phyloP scores from a whole-genome alignment of 30 jellyfish, hydroid and myxozoan species.

The Hydra vulgaris region DNA sequence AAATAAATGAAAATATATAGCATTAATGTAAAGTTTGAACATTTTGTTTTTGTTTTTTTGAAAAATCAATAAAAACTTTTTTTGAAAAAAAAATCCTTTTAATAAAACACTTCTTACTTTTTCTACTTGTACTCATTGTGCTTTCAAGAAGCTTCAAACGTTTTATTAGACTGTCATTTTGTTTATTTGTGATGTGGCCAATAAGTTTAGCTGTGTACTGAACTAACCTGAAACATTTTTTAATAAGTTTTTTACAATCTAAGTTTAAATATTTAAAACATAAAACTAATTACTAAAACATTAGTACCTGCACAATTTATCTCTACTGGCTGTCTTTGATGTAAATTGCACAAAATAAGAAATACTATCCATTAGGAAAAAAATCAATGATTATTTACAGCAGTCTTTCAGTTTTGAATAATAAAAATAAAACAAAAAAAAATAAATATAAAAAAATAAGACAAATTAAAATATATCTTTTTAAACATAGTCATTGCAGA shows the following conservation, averaged over 20 bases:
- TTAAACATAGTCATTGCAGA: no score
- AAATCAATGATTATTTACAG: no score
- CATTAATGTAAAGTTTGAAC: no score
- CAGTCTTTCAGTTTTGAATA: background rate
- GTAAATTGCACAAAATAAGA: constrained; percentile 46
- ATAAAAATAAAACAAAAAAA: background rate
- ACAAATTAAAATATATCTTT: no score
- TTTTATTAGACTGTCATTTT: constrained; percentile 35
- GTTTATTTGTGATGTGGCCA: constrained; percentile 35
- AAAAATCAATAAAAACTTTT: no score
- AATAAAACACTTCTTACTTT: constrained; percentile 35
- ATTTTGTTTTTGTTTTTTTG: no score
- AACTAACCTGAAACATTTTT: constrained; percentile 53
- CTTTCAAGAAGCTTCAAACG: constrained; percentile 51
- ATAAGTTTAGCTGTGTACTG: constrained; percentile 73
- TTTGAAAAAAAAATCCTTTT: background rate
- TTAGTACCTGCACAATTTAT: constrained; percentile 73
- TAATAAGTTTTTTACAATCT: no score
- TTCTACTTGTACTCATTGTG: constrained; percentile 71
- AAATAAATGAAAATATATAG: no score
- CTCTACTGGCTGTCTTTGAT: constrained; percentile 80
- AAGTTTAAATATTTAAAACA: no score
- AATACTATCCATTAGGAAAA: constrained; percentile 11
- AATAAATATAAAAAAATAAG: background rate
- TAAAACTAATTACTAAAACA: background rate